Evolutionary conservation across 1,140 invertebrate genomes (phyloP), one percentile per base, ranked within the genome.

Genomic region (Drosophila ambigua): DNA sequence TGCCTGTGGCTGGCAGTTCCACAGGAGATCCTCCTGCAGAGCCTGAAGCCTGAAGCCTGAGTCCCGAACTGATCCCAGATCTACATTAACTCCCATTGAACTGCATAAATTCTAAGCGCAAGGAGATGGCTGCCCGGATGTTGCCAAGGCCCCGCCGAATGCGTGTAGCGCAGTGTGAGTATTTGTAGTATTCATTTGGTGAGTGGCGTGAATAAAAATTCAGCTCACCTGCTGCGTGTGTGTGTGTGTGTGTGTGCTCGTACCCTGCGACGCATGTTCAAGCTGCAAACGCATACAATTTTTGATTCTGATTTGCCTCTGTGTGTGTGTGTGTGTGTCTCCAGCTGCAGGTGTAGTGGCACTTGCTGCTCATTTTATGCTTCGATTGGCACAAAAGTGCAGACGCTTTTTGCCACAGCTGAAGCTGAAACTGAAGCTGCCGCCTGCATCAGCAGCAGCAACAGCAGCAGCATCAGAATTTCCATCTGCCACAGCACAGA

Each of bases 341-440:
- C 52, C 68, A 68, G 50, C 43, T 73, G 63, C 5, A 6, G 26
- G 35, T 87, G 79, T 79, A 88, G 83, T 88, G 84, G 76, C 83
- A 88, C 84, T 88, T 83, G 84, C 83, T 89, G 83, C 83, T 88
- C 83, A 88, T 88, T 88, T 89, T 77, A 88, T 88, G 83, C 79
- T 76, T 88, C 83, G 83, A 83, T 79, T 79, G 79, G 39, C 67
- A 53, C 76, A 50, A 60, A 72, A 88, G 83, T 83, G 83, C 76
- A 79, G 76, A 88, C 76, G 72, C 63, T 85, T 87, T 85, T 77
- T 72, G 61, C 61, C 45, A 60, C 65, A 76, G 61, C 57, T 80
- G 66, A 45, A 60, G 55, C 41, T 59, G 51, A 74, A 73, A 58
- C 65, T 51, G 54, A 50, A 59, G 26, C 50, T 61, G 23, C 41